Conservation (phyloP, 2,113 vertebrate species). For the Sterrhoptilus dennistouni region DNA sequence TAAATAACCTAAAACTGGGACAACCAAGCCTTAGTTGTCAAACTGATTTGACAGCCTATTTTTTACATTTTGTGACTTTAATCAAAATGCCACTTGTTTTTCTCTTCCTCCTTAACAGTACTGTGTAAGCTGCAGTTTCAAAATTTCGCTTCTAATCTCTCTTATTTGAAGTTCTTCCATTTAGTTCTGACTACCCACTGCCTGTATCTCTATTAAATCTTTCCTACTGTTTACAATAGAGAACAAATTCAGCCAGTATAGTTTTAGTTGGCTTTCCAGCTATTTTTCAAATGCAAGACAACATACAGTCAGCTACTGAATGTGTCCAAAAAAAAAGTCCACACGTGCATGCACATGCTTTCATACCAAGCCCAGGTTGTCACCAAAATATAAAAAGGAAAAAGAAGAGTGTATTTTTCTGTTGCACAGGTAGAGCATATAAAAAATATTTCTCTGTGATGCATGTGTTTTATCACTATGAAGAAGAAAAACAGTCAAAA, state of each 20-base stretch:
- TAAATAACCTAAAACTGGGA: conserved; percentile 46
- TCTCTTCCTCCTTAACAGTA: conserved; percentile 9
- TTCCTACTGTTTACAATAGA: conserved; percentile 30
- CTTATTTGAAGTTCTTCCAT: conserved; percentile 20
- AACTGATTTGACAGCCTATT: conserved; percentile 30
- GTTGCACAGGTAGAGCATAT: background rate
- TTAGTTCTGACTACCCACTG: background rate
- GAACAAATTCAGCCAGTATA: conserved; percentile 1
- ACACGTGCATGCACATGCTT: background rate
- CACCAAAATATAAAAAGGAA: background rate
- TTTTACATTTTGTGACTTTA: conserved; percentile 45
- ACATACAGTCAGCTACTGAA: background rate
- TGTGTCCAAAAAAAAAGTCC: background rate
- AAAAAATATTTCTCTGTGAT: background rate
- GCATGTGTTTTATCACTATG: background rate
- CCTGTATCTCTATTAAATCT: conserved; percentile 45
- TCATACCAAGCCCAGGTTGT: background rate
- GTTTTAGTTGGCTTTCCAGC: conserved; percentile 3
- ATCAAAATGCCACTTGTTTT: conserved; percentile 36
- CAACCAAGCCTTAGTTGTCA: conserved; percentile 45
- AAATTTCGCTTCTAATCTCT: conserved; percentile 46
- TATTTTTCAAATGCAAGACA: conserved; percentile 28
- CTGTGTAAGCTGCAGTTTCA: background rate
- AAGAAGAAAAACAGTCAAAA: conserved; percentile 21
- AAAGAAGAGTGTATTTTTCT: background rate